Evolutionary conservation across 2,797 vertebrate species (phyloP).

Genomic region (Sorex maritimensis): DNA sequence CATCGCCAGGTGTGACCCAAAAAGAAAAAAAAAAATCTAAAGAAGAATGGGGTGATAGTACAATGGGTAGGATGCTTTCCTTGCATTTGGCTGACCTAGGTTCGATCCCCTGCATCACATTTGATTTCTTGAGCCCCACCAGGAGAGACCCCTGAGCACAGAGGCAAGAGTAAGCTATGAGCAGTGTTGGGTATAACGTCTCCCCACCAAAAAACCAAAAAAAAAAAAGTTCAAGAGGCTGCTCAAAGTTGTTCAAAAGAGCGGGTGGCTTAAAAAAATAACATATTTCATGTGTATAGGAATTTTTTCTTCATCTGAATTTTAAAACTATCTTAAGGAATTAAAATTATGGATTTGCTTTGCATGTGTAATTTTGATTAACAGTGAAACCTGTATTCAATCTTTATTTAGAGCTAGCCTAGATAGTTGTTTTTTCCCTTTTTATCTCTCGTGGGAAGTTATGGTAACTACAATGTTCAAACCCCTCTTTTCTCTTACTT

Average conservation of each 20-base stretch:
- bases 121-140: no score
- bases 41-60: background rate
- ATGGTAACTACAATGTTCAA: conserved; percentile 33
- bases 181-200: no score
- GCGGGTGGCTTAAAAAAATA: conserved; percentile 46
- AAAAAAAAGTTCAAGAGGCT: conserved; percentile 62
- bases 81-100: no score
- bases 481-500: conserved; percentile 47
- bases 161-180: no score
- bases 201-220: no score
- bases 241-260: conserved; percentile 72
- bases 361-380: conserved; percentile 52
- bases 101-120: no score
- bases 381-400: conserved; percentile 15
- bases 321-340: background rate
- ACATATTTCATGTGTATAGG: conserved; percentile 67
- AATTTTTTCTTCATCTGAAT: conserved; percentile 64
- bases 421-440: background rate
- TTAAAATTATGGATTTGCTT: conserved; percentile 66
- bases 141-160: no score
- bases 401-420: conserved; percentile 30
- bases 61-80: no score
- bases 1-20: no score
- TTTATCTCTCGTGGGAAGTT: background rate
- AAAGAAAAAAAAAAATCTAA: background rate